Conservation (phyloP, 2,797 vertebrate species). For the Onychomys torridus region DNA sequence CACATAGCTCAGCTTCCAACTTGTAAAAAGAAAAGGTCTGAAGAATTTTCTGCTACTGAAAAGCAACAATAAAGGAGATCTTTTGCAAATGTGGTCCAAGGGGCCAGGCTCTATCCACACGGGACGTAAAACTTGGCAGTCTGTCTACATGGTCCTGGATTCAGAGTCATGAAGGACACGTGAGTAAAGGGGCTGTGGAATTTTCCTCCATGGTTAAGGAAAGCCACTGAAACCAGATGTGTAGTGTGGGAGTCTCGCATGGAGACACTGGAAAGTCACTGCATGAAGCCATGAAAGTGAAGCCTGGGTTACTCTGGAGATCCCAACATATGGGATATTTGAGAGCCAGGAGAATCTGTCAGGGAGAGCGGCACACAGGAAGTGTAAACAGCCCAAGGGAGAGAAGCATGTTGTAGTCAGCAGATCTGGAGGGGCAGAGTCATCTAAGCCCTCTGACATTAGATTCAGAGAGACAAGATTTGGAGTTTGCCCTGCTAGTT, state of each 20-base stretch:
- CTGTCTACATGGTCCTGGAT: neutral
- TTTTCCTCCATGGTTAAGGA: neutral
- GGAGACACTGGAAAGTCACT: neutral
- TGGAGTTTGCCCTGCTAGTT: neutral
- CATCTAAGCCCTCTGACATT: neutral
- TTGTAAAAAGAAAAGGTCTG: neutral
- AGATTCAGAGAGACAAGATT: no score
- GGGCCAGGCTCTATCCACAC: no score
- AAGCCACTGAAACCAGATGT: neutral
- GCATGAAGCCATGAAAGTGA: neutral
- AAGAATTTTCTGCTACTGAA: neutral
- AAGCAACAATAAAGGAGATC: neutral
- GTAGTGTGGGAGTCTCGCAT: neutral
- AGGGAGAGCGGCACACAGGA: neutral
- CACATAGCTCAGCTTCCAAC: neutral
- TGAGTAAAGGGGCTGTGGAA: no score
- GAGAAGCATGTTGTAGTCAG: neutral
- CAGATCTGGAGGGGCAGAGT: neutral
- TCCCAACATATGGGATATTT: neutral
- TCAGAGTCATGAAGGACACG: neutral
- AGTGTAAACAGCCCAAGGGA: neutral
- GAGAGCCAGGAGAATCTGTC: neutral
- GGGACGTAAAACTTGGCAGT: neutral
- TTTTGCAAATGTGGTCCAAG: neutral
- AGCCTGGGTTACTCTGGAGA: neutral